phyloP scores from a whole-genome alignment of 2,888 invertebrate genomes.

The Phania funesta region DNA sequence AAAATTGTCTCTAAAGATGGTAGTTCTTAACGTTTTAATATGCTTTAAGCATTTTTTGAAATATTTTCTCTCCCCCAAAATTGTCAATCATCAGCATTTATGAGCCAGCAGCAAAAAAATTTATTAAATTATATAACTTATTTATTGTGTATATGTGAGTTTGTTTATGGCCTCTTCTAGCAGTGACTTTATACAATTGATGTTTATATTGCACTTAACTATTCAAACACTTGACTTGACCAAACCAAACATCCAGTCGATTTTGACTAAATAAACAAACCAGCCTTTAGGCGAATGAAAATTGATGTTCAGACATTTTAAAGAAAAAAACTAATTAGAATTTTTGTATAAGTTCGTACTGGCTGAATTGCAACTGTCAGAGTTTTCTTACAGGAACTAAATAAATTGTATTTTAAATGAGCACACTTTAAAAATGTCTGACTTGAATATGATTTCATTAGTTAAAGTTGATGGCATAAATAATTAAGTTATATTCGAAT shows the following conservation, averaged over 20 bases:
- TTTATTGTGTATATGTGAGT: not conserved
- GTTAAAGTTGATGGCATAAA: not conserved
- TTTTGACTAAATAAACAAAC: not conserved
- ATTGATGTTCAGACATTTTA: not conserved
- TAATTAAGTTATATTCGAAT: not conserved
- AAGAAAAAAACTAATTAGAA: conserved; percentile 59
- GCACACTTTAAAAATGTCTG: not conserved
- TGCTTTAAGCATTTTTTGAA: conserved; percentile 38
- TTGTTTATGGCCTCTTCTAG: conserved; percentile 13
- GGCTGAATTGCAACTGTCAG: conserved; percentile 31
- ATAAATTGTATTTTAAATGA: conserved; percentile 20
- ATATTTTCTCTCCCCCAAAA: not conserved
- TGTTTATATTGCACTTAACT: conserved; percentile 62
- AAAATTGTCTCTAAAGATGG: conserved; percentile 28
- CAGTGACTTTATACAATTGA: conserved; percentile 53
- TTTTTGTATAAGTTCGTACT: conserved; percentile 24
- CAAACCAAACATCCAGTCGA: not conserved
- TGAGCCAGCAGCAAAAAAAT: conserved; percentile 19
- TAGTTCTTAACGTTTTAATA: conserved; percentile 23
- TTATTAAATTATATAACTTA: conserved; percentile 53
- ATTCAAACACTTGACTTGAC: conserved; percentile 60
- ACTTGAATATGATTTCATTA: conserved; percentile 31
- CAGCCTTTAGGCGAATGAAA: conserved; percentile 18
- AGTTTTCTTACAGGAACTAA: conserved; percentile 27
- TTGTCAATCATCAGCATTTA: conserved; percentile 34